These are phyloP conservation scores for Polydesmus complanatus DNA, from an alignment of 2,888 invertebrate species.

Conservation along the genomic window DNA sequence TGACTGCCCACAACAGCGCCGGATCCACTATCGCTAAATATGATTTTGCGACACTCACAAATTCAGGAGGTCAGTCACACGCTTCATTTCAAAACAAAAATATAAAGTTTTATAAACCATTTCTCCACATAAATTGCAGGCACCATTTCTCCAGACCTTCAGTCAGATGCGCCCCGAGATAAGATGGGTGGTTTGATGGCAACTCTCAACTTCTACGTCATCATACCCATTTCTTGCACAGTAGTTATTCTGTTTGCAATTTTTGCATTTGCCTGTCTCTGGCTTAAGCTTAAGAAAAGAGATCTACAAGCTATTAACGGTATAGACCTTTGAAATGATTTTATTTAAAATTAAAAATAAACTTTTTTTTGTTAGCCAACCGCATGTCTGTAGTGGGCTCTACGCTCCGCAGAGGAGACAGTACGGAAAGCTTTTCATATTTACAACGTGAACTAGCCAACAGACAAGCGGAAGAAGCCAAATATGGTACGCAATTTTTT, in stretches of 20 bases:
- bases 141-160: slow-evolving; percentile 10
- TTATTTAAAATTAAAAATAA: not conserved
- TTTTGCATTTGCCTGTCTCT: slow-evolving; percentile 9
- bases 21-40: slow-evolving; percentile 31
- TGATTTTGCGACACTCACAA: slow-evolving; percentile 30
- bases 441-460: slow-evolving; percentile 6
- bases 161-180: slow-evolving; percentile 3
- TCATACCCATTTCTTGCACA: slow-evolving; percentile 11
- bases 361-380: not conserved
- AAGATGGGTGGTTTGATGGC: slow-evolving; percentile 7
- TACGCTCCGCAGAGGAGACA: not conserved
- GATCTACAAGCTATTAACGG: not conserved
- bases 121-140: not conserved
- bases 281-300: slow-evolving; percentile 4
- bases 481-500: not conserved
- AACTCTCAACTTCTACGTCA: slow-evolving; percentile 10
- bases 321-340: not conserved
- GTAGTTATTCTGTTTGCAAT: slow-evolving; percentile 10
- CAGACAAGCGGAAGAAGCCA: not conserved
- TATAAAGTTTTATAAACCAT: not conserved
- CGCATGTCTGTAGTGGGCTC: not conserved
- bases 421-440: slow-evolving; percentile 14
- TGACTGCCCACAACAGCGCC: slow-evolving; percentile 33
- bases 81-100: not conserved
- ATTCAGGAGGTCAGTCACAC: slow-evolving; percentile 26